Conservation (phyloP, 2,888 invertebrate genomes). For the Pyrocoelia pectoralis region DNA sequence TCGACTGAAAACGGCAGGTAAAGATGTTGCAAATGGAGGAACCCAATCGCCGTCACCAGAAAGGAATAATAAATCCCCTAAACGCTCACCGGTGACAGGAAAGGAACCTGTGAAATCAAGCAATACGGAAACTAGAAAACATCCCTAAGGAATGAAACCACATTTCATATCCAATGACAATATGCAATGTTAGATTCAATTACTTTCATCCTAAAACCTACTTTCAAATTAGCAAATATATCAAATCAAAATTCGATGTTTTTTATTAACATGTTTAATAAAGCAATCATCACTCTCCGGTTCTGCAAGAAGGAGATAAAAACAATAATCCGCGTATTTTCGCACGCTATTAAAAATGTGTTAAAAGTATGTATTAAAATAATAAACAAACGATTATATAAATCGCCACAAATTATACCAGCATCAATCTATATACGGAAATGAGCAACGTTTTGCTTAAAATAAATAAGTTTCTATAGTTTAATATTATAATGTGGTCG, state of each 20-base stretch:
- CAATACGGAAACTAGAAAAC: constrained; percentile 4
- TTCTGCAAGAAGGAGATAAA: not conserved
- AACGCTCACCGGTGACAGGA: constrained; percentile 59
- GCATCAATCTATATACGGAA: too few species aligned
- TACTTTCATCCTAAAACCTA: constrained; percentile 1
- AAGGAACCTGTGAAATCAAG: constrained; percentile 21
- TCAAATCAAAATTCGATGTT: not conserved
- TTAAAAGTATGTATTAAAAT: too few species aligned
- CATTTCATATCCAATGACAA: constrained; percentile 10
- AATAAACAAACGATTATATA: too few species aligned
- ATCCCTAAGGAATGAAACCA: not conserved
- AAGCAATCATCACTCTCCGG: not conserved
- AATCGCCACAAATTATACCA: too few species aligned
- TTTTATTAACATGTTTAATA: not conserved
- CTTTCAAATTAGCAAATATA: constrained; percentile 10
- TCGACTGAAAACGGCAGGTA: constrained; percentile 69
- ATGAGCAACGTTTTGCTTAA: too few species aligned
- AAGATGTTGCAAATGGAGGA: constrained; percentile 61
- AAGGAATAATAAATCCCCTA: constrained; percentile 63
- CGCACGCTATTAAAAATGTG: too few species aligned
- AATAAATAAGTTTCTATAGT: too few species aligned
- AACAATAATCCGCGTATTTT: too few species aligned
- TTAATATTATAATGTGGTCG: too few species aligned
- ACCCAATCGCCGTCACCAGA: constrained; percentile 78
- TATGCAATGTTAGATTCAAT: constrained; percentile 13